Percentiles rank a stretch among this genome's conserved stretches.
Evolutionary conservation across 2,888 invertebrate genomes (phyloP).

Genomic region (Exephanes ischioxanthus): DNA sequence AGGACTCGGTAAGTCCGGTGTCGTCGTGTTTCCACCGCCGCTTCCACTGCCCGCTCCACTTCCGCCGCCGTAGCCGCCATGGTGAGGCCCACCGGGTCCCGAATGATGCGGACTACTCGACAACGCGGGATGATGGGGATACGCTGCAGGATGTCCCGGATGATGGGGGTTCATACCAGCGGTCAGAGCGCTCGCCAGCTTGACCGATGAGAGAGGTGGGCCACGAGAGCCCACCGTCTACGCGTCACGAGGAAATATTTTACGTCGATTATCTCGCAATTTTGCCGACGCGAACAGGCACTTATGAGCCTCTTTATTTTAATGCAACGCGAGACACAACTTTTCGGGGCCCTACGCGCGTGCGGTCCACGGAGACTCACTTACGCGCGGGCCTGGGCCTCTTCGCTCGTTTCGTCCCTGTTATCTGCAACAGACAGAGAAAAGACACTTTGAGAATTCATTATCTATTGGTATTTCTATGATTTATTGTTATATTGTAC

Average conservation of each 20-base stretch:
- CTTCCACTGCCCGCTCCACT: constrained; percentile 78
- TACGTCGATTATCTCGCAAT: constrained; percentile 49
- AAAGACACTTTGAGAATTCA: constrained; percentile 14
- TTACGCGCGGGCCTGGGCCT: constrained; percentile 74
- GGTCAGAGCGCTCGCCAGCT: constrained; percentile 94
- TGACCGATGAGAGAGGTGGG: constrained; percentile 88
- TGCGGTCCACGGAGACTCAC: constrained; percentile 60
- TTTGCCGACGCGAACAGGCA: constrained; percentile 22
- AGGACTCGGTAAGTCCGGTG: constrained; percentile 84
- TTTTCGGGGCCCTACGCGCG: constrained; percentile 51
- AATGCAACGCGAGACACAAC: constrained; percentile 7
- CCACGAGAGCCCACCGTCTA: constrained; percentile 82
- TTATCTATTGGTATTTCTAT: not conserved
- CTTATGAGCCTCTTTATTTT: not conserved
- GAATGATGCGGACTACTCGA: constrained; percentile 85
- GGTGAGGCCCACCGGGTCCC: constrained; percentile 80
- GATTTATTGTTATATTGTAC: not conserved
- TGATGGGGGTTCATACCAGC: constrained; percentile 96
- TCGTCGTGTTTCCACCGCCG: constrained; percentile 81
- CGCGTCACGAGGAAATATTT: constrained; percentile 76
- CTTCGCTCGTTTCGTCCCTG: constrained; percentile 74
- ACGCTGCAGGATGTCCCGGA: constrained; percentile 86
- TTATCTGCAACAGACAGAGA: constrained; percentile 77
- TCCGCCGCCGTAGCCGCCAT: constrained; percentile 82
- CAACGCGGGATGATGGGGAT: constrained; percentile 86